Evolutionary conservation across 2,888 invertebrate genomes (phyloP), one percentile per base, ranked within the genome.

Genomic region (Drosophila kuntzei): DNA sequence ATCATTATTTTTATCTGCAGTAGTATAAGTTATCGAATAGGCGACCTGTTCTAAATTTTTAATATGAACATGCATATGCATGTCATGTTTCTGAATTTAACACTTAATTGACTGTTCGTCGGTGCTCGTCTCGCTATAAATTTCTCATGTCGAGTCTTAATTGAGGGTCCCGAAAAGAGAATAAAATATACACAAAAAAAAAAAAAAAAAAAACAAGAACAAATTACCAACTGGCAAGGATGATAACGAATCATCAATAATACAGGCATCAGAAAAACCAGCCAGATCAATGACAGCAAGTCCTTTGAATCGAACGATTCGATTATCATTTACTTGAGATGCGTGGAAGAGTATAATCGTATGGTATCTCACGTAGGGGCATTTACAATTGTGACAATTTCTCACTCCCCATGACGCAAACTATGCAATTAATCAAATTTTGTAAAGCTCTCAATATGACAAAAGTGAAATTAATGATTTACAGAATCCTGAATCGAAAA

Each of bases 391-490:
- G 80, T 80, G 79, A 79, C 79, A 79, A 79, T 79, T 80, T 80
- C 79, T 79, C 79, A 79, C 79, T 80, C 78, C 80, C 78, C 80
- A 80, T 79, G 79, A 32, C 36, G 63, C 59, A 62, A 61, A 50
- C 60, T 68, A 67, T 58, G 72, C 72, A 47, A 83, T 85, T 80
- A 82, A 87, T 85, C 87, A 87, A 82, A 69, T 61, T 49, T 61
- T 77, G 68, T 73, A 78, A 76, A 79, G 85, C 72, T 76, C 81
- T 85, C 87, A 76, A 84, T 82, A 87, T 83, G 83, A 85, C 86
- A 88, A 86, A 72, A 76, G 75, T 76, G 62, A 71, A 86, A 89
- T 89, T 85, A 89, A 89, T 90, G 90, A 86, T 78, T 80, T 75
- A 58, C 61, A 54, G 58, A 63, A 76, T 43, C 8, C 61, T 59